Conservation (phyloP, 1,140 invertebrate genomes). For the Bemisia tabaci region DNA sequence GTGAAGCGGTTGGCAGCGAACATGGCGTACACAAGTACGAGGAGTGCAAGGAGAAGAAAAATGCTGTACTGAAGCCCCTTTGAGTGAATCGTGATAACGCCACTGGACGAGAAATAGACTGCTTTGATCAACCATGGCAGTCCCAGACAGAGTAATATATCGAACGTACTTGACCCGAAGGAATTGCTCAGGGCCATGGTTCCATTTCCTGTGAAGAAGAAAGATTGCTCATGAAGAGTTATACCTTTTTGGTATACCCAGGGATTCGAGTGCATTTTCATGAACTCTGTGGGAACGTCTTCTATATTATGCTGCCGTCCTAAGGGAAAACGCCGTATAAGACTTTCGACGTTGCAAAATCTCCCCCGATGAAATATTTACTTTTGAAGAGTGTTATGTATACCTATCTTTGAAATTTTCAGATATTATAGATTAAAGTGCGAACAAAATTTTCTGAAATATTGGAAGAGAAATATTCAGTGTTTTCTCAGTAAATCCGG, state of each 20-base stretch:
- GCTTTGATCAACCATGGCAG: slow-evolving; percentile 38
- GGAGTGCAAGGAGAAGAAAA: neutral
- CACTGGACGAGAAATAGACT: slow-evolving; percentile 23
- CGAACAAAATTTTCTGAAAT: too few relatives aligned
- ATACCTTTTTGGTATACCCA: neutral
- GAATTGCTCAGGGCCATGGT: slow-evolving; percentile 38
- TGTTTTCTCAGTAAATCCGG: too few relatives aligned
- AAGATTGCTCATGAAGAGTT: neutral
- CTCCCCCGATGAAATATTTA: too few relatives aligned
- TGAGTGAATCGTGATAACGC: slow-evolving; percentile 8
- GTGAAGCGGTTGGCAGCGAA: neutral
- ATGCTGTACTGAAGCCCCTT: slow-evolving; percentile 6
- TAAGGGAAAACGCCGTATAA: too few relatives aligned
- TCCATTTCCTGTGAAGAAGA: slow-evolving; percentile 28
- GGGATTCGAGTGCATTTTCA: neutral
- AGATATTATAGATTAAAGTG: too few relatives aligned
- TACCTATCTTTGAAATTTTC: too few relatives aligned
- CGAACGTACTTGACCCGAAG: slow-evolving; percentile 38
- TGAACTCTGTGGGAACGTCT: neutral
- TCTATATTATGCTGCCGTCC: too few relatives aligned
- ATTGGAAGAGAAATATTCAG: too few relatives aligned
- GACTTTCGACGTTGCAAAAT: too few relatives aligned
- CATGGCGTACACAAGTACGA: neutral
- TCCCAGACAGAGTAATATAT: slow-evolving; percentile 37
- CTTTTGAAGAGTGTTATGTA: too few relatives aligned